These are phyloP conservation scores for Elysia chlorotica DNA, from an alignment of 1,140 invertebrate genomes.

Conservation along the genomic window DNA sequence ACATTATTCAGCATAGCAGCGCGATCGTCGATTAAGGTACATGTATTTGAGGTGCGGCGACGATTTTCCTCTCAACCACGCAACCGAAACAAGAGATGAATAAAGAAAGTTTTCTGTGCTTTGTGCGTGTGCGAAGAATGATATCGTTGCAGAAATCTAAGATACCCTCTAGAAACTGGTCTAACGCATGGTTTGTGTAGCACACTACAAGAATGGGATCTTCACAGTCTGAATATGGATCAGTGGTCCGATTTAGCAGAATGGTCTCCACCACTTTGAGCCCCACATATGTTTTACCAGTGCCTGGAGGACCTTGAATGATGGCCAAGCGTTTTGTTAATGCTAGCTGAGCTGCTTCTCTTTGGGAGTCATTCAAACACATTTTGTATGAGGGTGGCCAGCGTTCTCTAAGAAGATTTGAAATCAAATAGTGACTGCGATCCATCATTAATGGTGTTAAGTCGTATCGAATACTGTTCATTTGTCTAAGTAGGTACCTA, in stretches of 20 bases:
- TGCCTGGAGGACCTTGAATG: slow-evolving; percentile 72
- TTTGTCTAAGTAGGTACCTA: slow-evolving; percentile 30
- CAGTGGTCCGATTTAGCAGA: slow-evolving; percentile 56
- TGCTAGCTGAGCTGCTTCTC: slow-evolving; percentile 60
- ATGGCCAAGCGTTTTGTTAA: slow-evolving; percentile 67
- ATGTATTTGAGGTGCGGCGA: no score
- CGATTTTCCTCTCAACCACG: no score
- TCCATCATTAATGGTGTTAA: slow-evolving; percentile 16
- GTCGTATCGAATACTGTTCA: slow-evolving; percentile 22
- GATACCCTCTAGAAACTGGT: slow-evolving; percentile 74
- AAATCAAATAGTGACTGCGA: background rate
- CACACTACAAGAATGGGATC: slow-evolving; percentile 78
- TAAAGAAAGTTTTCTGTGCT: no score
- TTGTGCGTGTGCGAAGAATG: no score
- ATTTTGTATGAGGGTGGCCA: slow-evolving; percentile 42
- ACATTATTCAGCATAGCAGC: no score
- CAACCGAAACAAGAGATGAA: no score
- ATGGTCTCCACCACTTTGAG: slow-evolving; percentile 58
- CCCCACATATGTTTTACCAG: slow-evolving; percentile 59
- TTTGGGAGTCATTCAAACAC: slow-evolving; percentile 62
- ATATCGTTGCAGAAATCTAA: slow-evolving; percentile 20
- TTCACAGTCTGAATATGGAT: background rate
- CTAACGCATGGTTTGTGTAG: slow-evolving; percentile 86
- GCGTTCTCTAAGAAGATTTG: background rate
- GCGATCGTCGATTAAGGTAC: no score